A percentile compares a stretch with the other conserved stretches of the same genome.
Conservation (phyloP, 1,140 invertebrate genomes). For the Branchinecta lynchi region DNA sequence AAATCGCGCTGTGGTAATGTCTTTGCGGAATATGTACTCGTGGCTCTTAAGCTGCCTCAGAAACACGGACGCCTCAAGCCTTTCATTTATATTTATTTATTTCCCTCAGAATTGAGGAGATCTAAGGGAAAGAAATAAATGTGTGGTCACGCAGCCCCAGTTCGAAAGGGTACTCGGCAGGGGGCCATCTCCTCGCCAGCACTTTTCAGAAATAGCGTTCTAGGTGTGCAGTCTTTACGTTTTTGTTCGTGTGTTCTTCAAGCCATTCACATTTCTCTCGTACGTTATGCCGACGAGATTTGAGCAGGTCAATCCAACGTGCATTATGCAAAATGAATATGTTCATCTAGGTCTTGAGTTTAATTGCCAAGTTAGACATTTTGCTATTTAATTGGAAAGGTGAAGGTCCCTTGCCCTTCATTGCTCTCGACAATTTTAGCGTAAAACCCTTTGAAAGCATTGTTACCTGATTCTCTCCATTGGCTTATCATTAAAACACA, state of each 20-base stretch:
- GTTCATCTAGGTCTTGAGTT: neutral
- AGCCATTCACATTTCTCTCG: slow-evolving; percentile 6
- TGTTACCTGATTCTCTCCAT: neutral
- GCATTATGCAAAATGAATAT: no score
- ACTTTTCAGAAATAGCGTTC: neutral
- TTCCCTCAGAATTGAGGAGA: no score
- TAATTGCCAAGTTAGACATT: slow-evolving; percentile 6
- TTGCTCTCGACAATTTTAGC: neutral
- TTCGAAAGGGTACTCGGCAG: slow-evolving; percentile 4
- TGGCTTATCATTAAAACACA: slow-evolving; percentile 5
- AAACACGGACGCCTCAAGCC: neutral
- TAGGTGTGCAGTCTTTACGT: slow-evolving; percentile 5
- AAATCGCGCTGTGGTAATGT: neutral
- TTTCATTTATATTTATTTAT: no score
- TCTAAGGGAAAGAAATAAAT: no score
- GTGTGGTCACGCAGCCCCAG: slow-evolving; percentile 1
- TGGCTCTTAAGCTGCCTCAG: slow-evolving; percentile 8
- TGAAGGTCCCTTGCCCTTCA: neutral
- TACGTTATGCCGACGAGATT: slow-evolving; percentile 4
- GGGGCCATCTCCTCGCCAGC: slow-evolving; percentile 7
- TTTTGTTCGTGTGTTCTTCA: slow-evolving; percentile 10
- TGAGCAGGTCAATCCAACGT: neutral
- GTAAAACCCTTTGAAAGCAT: slow-evolving; percentile 5
- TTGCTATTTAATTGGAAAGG: slow-evolving; percentile 2
- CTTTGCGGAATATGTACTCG: slow-evolving; percentile 1